Conservation (phyloP, 1,140 invertebrate species). For the Magallana ariakensis region DNA sequence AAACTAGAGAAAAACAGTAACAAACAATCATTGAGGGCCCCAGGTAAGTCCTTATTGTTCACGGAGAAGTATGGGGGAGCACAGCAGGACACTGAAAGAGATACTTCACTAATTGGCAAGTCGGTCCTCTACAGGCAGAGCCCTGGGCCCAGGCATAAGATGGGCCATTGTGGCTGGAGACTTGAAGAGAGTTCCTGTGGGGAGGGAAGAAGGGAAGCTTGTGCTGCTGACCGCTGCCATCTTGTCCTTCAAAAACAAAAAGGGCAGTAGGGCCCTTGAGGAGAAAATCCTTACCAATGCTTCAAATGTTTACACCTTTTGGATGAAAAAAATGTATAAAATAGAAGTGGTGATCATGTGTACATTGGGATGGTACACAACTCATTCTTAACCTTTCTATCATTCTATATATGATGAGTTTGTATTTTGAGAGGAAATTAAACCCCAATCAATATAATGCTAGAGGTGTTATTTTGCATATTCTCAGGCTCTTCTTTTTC, state of each 20-base stretch:
- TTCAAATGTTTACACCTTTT: constrained; percentile 13
- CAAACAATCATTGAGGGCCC: constrained; percentile 4
- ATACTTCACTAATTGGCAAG: constrained; percentile 38
- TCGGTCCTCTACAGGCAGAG: not conserved
- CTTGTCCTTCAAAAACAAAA: not conserved
- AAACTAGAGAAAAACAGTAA: not conserved
- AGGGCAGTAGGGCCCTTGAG: not conserved
- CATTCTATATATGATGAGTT: not conserved
- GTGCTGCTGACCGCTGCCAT: not conserved
- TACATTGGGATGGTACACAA: not conserved
- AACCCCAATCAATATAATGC: not conserved
- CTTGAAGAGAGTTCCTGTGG: not conserved
- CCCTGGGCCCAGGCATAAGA: constrained; percentile 6
- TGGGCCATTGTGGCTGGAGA: constrained; percentile 1
- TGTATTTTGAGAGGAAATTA: not conserved
- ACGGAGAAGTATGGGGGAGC: not conserved
- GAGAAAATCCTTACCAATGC: not conserved
- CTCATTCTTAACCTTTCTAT: not conserved
- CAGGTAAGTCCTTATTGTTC: not conserved
- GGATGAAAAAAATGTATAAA: not conserved
- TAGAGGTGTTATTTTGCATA: not conserved
- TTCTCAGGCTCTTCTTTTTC: not conserved
- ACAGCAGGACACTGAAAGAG: constrained; percentile 14
- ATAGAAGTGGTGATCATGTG: not conserved
- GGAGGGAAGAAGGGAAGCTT: not conserved